A percentile compares a stretch with the other conserved stretches of the same genome.
These are phyloP conservation scores for Hyphantria cunea DNA, from an alignment of 1,140 invertebrate genomes.

Conservation along the genomic window DNA sequence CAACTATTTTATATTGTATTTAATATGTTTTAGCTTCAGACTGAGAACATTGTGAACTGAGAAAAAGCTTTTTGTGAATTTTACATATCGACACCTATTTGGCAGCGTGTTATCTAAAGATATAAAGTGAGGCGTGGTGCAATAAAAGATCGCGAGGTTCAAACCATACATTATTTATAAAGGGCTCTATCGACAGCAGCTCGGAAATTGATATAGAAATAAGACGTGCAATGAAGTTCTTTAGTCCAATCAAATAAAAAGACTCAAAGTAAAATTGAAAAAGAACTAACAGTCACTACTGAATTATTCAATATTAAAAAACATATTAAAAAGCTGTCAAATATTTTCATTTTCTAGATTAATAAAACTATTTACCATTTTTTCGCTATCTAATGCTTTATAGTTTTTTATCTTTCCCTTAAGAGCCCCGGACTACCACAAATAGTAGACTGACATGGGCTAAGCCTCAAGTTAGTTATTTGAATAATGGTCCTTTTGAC, in stretches of 20 bases:
- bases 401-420: no score
- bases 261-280: constrained; percentile 48
- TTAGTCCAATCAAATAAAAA: constrained; percentile 54
- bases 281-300: constrained; percentile 40
- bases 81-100: constrained; percentile 10
- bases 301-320: constrained; percentile 48
- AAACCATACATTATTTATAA: constrained; percentile 46
- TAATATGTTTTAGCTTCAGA: no score
- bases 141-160: constrained; percentile 34
- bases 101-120: constrained; percentile 11
- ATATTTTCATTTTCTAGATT: no score
- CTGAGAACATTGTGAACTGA: background rate
- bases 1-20: no score
- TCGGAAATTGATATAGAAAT: constrained; percentile 45
- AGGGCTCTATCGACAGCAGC: constrained; percentile 32
- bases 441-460: no score
- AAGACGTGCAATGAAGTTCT: constrained; percentile 40
- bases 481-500: no score
- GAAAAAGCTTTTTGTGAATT: constrained; percentile 13
- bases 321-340: no score
- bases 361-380: no score
- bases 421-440: no score
- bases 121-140: constrained; percentile 22
- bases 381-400: no score
- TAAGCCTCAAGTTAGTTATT: no score